Percentiles rank a stretch among this genome's conserved stretches.
phyloP scores from a whole-genome alignment of 2,888 invertebrate species.

The Melinopterus prodromus region DNA sequence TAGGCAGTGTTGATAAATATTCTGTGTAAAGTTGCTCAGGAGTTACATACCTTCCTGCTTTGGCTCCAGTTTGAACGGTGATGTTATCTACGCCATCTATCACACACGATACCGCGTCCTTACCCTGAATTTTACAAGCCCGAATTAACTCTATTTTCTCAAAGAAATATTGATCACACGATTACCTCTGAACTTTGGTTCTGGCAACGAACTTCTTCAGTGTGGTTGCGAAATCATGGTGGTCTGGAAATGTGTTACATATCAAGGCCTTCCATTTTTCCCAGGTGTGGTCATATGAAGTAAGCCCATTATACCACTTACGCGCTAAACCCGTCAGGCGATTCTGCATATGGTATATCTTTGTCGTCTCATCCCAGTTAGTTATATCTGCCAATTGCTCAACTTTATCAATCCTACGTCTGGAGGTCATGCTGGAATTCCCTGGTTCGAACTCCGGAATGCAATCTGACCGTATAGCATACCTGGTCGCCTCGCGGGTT shows the following conservation, averaged over 20 bases:
- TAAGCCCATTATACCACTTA: slow-evolving; percentile 26
- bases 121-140: slow-evolving; percentile 34
- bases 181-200: slow-evolving; percentile 35
- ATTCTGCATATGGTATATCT: slow-evolving; percentile 26
- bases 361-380: slow-evolving; percentile 40
- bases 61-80: slow-evolving; percentile 28
- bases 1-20: slow-evolving; percentile 24
- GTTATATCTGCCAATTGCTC: slow-evolving; percentile 42
- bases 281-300: slow-evolving; percentile 6
- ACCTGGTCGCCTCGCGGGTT: neutral
- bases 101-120: slow-evolving; percentile 39
- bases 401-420: slow-evolving; percentile 43
- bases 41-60: slow-evolving; percentile 30
- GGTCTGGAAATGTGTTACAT: slow-evolving; percentile 28
- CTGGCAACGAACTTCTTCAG: slow-evolving; percentile 29
- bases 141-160: slow-evolving; percentile 44
- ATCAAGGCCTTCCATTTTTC: slow-evolving; percentile 32
- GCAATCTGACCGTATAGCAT: slow-evolving; percentile 32
- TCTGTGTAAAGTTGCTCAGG: slow-evolving; percentile 34
- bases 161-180: slow-evolving; percentile 37
- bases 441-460: slow-evolving; percentile 39
- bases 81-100: slow-evolving; percentile 37
- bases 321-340: slow-evolving; percentile 26
- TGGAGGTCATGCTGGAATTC: slow-evolving; percentile 37
- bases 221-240: slow-evolving; percentile 28